Evolutionary conservation across 2,797 vertebrate genomes (phyloP).

Genomic region (Pteropus rufus): DNA sequence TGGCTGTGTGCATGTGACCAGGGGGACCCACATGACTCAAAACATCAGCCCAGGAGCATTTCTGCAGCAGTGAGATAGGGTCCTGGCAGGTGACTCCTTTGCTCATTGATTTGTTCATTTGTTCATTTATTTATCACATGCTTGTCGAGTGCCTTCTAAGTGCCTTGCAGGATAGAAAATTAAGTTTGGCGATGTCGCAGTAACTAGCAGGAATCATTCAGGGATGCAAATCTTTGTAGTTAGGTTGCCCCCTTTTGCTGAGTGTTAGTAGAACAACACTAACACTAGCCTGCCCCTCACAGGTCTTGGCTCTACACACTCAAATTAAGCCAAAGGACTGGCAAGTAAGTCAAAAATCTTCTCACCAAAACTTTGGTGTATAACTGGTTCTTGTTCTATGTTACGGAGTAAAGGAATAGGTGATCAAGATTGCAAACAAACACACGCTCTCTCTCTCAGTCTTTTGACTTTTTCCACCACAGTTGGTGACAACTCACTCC

Average conservation of each 20-base stretch:
- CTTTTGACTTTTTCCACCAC: not conserved
- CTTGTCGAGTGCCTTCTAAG: not conserved
- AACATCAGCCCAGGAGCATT: not conserved
- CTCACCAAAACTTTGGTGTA: not conserved
- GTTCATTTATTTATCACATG: not conserved
- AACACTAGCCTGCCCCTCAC: not conserved
- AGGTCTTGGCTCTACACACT: not conserved
- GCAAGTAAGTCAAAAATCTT: not conserved
- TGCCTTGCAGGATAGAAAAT: not conserved
- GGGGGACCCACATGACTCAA: not conserved
- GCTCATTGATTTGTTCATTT: not conserved
- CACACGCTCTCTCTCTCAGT: not conserved
- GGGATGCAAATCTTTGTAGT: not conserved
- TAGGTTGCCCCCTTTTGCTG: not conserved
- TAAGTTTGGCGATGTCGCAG: not conserved
- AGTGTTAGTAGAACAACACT: not conserved
- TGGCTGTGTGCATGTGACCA: not conserved
- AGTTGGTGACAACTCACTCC: not conserved
- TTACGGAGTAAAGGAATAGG: not conserved
- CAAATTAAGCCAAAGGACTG: not conserved
- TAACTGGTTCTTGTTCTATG: not conserved
- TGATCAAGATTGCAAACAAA: not conserved
- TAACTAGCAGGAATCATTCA: not conserved
- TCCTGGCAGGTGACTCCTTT: not conserved
- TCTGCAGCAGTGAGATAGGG: not conserved